A percentile compares a stretch with the other conserved stretches of the same genome.
Evolutionary conservation across 2,113 vertebrate genomes (phyloP).

Genomic region (Geococcyx californianus): DNA sequence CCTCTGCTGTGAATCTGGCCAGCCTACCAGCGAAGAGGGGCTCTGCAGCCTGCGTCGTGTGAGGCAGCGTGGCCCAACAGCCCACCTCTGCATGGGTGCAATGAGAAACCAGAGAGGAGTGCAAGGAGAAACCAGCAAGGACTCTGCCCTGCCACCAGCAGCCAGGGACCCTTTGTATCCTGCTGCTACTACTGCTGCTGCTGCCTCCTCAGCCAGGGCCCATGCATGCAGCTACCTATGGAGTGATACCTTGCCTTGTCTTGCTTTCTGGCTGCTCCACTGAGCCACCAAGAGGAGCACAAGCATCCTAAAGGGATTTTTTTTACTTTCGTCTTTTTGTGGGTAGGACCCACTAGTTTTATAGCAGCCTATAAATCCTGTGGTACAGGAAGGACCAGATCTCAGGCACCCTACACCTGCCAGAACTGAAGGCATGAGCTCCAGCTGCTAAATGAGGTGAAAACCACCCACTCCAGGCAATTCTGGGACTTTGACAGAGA

Average conservation of each 20-base stretch:
- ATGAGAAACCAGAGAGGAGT: not conserved
- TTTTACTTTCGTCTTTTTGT: fast-evolving
- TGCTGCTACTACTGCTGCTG: not conserved
- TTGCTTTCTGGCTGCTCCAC: not conserved
- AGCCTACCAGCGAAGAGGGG: fast-evolving
- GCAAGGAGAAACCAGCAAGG: not conserved
- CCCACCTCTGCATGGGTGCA: fast-evolving
- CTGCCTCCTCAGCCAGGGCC: not conserved
- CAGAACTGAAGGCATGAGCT: not conserved
- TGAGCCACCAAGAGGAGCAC: not conserved
- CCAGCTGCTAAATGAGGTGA: not conserved
- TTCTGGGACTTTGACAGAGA: not conserved
- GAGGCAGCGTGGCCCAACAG: not conserved
- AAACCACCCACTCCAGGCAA: not conserved
- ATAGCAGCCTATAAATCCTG: not conserved
- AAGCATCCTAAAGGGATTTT: not conserved
- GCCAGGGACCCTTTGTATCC: not conserved
- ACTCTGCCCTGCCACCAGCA: not conserved
- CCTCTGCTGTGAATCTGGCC: not conserved
- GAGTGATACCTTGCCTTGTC: not conserved
- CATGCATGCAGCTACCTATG: fast-evolving
- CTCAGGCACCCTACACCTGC: not conserved
- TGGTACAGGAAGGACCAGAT: not conserved
- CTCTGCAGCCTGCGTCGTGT: fast-evolving
- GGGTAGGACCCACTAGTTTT: not conserved